Evolutionary conservation across 2,113 vertebrate species (phyloP).

Genomic region (Gobio gobio): DNA sequence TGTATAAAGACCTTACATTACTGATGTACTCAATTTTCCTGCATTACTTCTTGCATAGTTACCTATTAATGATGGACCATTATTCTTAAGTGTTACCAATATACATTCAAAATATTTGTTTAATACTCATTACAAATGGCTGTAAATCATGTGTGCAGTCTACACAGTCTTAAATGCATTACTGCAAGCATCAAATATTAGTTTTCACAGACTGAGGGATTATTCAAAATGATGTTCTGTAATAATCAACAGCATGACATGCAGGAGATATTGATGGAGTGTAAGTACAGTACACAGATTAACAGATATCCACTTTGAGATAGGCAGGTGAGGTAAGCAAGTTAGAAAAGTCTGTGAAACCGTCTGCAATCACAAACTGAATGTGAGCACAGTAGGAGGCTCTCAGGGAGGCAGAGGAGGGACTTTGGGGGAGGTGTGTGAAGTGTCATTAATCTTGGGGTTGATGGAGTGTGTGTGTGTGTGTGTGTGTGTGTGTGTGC

Average conservation of each 20-base stretch:
- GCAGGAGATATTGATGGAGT: background rate
- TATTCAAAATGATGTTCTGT: background rate
- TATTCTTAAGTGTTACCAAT: no score
- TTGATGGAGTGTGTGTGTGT: background rate
- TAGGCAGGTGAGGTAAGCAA: constrained; percentile 5
- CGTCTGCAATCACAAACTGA: constrained; percentile 8
- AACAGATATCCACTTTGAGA: constrained; percentile 18
- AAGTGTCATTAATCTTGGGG: constrained; percentile 40
- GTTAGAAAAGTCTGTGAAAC: constrained; percentile 23
- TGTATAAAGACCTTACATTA: no score
- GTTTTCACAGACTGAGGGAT: background rate
- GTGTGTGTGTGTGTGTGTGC: background rate
- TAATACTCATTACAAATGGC: background rate
- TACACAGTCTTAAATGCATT: background rate
- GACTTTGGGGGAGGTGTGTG: background rate
- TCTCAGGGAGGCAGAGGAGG: constrained; percentile 21
- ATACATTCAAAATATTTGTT: background rate
- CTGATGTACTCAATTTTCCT: no score
- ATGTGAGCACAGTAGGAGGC: constrained; percentile 24
- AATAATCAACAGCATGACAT: background rate
- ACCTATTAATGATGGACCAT: no score
- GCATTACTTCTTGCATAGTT: no score
- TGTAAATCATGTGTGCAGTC: background rate
- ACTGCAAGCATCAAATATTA: background rate
- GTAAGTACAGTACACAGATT: background rate